Percentiles rank a stretch among this genome's conserved stretches.
These are phyloP conservation scores for Taxidea taxus DNA, from an alignment of 2,113 vertebrate genomes.

Conservation along the genomic window DNA sequence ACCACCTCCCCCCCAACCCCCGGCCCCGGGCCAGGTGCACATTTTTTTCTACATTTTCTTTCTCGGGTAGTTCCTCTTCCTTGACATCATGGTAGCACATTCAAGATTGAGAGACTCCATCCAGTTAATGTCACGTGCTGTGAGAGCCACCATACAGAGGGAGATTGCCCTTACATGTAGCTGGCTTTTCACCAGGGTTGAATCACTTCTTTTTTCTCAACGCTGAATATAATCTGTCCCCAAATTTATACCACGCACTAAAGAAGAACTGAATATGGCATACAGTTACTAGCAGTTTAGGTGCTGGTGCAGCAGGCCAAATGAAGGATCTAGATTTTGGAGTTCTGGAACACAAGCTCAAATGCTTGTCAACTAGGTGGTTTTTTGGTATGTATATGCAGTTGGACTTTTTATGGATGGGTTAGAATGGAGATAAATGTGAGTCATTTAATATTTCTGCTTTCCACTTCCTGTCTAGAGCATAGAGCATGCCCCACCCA, in stretches of 20 bases:
- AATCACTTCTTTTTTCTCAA: background rate
- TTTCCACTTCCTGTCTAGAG: background rate
- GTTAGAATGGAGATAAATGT: background rate
- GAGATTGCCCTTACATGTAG: background rate
- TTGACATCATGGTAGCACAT: background rate
- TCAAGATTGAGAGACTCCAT: background rate
- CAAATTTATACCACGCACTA: background rate
- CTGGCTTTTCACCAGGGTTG: background rate
- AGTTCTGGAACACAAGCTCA: background rate
- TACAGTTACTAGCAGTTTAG: background rate
- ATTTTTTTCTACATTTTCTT: background rate
- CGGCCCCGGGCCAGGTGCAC: background rate
- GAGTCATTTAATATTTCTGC: background rate
- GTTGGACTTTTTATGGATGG: background rate
- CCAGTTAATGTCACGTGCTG: background rate
- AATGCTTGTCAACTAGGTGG: background rate
- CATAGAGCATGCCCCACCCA: background rate
- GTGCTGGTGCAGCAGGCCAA: background rate
- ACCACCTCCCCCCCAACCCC: accelerated
- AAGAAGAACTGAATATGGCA: background rate
- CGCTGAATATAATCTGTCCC: background rate
- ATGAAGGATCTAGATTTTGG: background rate
- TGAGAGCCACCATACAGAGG: background rate
- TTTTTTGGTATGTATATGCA: background rate
- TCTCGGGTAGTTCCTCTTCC: background rate